A percentile compares a stretch with the other conserved stretches of the same genome.
phyloP scores from a whole-genome alignment of 2,113 vertebrate genomes.

The Guaruba guarouba region DNA sequence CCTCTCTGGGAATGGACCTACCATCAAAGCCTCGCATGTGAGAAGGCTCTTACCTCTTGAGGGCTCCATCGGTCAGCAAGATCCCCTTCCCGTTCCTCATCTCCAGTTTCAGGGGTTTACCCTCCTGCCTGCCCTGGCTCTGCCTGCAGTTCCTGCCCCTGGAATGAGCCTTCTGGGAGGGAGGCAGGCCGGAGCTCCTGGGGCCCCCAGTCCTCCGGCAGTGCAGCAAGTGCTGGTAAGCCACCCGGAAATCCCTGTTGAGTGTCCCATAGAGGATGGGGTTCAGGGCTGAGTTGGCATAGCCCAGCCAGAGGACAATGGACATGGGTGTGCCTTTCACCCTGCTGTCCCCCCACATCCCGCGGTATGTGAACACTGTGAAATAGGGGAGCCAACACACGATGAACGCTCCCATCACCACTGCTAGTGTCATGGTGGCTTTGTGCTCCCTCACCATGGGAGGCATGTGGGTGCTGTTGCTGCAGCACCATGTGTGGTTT shows the following conservation, averaged over 20 bases:
- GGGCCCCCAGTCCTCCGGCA: constrained; percentile 47
- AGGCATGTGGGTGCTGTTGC: constrained; percentile 64
- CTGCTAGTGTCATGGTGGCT: constrained; percentile 86
- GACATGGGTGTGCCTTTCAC: constrained; percentile 62
- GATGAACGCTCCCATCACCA: constrained; percentile 89
- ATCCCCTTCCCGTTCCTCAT: constrained; percentile 45
- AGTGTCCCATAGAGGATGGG: constrained; percentile 89
- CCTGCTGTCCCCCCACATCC: constrained; percentile 66
- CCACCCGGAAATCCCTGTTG: constrained; percentile 89
- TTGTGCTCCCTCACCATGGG: constrained; percentile 87
- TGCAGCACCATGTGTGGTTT: constrained; percentile 62
- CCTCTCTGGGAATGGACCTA: neutral
- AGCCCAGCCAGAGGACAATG: constrained; percentile 88
- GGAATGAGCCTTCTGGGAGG: constrained; percentile 17
- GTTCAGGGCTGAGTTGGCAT: constrained; percentile 92
- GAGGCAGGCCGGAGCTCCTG: neutral
- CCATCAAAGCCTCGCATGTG: fast-evolving
- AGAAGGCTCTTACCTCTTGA: constrained; percentile 67
- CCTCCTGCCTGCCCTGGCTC: constrained; percentile 29
- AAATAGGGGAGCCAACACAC: constrained; percentile 96
- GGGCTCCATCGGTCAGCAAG: neutral
- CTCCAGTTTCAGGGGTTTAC: constrained; percentile 67
- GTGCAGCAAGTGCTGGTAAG: constrained; percentile 83
- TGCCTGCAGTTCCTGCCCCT: constrained; percentile 35
- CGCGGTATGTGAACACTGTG: constrained; percentile 83